Percentiles rank a stretch among this genome's conserved stretches.
phyloP scores from a whole-genome alignment of 2,113 vertebrate genomes.

The Petaurus breviceps region DNA sequence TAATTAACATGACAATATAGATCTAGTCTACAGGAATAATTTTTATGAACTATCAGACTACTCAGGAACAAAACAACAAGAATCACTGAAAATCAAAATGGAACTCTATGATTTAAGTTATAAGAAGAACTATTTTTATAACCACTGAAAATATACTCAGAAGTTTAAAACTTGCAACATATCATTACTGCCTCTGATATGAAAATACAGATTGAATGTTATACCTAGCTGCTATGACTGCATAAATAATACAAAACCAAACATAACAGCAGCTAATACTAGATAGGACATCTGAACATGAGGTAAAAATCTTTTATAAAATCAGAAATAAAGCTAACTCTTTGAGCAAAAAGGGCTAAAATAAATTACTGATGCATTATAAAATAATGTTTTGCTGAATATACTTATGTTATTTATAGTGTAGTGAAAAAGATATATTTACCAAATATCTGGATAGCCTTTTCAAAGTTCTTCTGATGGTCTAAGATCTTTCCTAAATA shows the following conservation, averaged over 20 bases:
- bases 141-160: not conserved
- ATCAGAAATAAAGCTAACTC: not conserved
- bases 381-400: conserved; percentile 3
- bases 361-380: not conserved
- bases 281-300: not conserved
- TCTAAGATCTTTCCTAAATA: conserved; percentile 57
- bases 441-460: conserved; percentile 47
- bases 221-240: not conserved
- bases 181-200: not conserved
- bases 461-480: conserved; percentile 43
- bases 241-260: not conserved
- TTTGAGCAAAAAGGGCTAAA: not conserved
- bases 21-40: not conserved
- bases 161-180: not conserved
- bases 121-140: not conserved
- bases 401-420: not conserved
- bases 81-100: not conserved
- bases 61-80: not conserved
- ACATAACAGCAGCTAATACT: not conserved
- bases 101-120: not conserved
- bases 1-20: not conserved
- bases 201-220: not conserved
- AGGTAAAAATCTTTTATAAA: not conserved
- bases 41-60: not conserved
- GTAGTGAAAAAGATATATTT: conserved; percentile 40